Percentiles rank a stretch among this genome's conserved stretches.
Evolutionary conservation across 2,113 vertebrate species (phyloP).

Genomic region (Sceloporus tristichus): DNA sequence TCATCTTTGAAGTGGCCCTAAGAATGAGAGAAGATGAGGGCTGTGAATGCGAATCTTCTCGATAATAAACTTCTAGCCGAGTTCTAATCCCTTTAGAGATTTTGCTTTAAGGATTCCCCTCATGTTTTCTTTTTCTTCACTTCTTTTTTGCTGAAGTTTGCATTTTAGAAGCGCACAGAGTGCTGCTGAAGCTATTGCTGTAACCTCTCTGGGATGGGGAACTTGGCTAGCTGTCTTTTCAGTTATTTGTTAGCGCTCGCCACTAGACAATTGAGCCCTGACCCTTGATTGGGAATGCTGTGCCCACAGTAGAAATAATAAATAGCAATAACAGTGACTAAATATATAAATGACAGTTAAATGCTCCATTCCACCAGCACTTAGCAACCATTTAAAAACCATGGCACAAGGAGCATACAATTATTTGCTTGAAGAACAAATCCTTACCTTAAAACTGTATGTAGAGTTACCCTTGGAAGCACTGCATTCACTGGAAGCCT

Average conservation of each 20-base stretch:
- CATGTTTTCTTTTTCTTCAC: not conserved
- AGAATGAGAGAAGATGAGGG: not conserved
- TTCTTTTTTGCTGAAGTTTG: constrained; percentile 26
- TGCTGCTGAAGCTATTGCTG: constrained; percentile 8
- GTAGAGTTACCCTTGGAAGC: constrained; percentile 3
- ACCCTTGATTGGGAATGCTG: constrained; percentile 41
- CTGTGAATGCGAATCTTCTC: not conserved
- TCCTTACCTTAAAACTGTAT: constrained; percentile 3
- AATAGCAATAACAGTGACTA: constrained; percentile 43
- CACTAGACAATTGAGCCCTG: constrained; percentile 38
- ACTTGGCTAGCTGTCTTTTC: constrained; percentile 36
- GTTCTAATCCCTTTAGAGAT: constrained; percentile 20
- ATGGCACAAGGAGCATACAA: constrained; percentile 4
- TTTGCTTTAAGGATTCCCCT: constrained; percentile 35
- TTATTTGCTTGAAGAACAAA: constrained; percentile 15
- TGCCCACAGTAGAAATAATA: constrained; percentile 29
- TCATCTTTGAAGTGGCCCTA: not conserved
- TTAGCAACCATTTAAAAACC: constrained; percentile 37
- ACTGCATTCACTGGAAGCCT: not conserved
- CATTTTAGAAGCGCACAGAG: constrained; percentile 34
- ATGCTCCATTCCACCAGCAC: constrained; percentile 22
- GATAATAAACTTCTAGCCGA: not conserved
- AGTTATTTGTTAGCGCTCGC: constrained; percentile 34
- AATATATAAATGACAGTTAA: constrained; percentile 39
- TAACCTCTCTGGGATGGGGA: constrained; percentile 34